Conservation (phyloP, 2,888 invertebrate genomes). For the Morpho helenor region DNA sequence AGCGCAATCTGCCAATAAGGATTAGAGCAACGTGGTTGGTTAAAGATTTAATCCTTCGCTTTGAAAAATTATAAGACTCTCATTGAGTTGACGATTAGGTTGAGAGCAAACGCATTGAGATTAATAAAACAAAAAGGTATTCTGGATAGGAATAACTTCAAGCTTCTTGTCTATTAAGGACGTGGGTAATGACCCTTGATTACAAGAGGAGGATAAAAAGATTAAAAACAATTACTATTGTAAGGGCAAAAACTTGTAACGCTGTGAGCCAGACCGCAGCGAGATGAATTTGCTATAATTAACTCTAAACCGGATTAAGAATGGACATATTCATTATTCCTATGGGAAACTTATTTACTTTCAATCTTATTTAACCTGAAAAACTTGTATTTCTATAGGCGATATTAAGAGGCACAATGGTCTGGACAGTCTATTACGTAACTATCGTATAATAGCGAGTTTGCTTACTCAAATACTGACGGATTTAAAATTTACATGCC, state of each 20-base stretch:
- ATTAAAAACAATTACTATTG: background rate
- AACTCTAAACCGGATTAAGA: slow-evolving; percentile 12
- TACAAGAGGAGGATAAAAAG: background rate
- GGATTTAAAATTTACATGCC: no score
- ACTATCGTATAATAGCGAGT: no score
- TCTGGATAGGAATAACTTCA: slow-evolving; percentile 1
- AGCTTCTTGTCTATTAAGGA: background rate
- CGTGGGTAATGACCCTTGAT: background rate
- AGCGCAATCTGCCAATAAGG: no score
- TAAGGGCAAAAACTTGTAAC: slow-evolving; percentile 13
- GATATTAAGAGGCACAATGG: background rate
- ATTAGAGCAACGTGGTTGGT: no score
- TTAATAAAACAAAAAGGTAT: slow-evolving; percentile 6
- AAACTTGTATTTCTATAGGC: background rate
- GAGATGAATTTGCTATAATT: slow-evolving; percentile 16
- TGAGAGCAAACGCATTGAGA: background rate
- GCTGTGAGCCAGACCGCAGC: slow-evolving; percentile 8
- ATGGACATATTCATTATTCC: slow-evolving; percentile 8
- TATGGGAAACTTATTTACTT: slow-evolving; percentile 19
- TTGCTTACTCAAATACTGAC: no score
- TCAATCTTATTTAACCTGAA: slow-evolving; percentile 7
- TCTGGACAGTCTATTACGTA: background rate
- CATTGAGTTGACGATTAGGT: no score
- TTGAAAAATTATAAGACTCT: no score
- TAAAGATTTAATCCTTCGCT: no score